A percentile compares a stretch with the other conserved stretches of the same genome.
phyloP scores from a whole-genome alignment of 2,797 vertebrate genomes.

The Gobionotothen gibberifrons region DNA sequence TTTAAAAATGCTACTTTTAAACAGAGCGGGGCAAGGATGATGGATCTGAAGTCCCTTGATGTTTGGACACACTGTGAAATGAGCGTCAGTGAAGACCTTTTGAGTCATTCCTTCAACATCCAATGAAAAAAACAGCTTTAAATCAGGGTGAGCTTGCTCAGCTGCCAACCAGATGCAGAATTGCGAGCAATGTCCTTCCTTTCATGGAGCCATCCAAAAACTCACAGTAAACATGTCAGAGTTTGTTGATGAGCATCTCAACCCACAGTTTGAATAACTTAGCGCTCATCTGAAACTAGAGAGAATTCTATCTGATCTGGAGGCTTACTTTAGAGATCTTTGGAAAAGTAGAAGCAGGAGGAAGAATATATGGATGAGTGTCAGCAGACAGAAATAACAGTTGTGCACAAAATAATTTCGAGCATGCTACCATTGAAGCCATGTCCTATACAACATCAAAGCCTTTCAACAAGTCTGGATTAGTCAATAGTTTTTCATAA shows the following conservation, averaged over 20 bases:
- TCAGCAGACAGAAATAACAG: neutral
- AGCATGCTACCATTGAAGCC: neutral
- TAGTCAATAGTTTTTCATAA: neutral
- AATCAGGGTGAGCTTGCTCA: neutral
- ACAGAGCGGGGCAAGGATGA: neutral
- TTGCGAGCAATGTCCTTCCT: neutral
- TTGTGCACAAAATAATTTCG: neutral
- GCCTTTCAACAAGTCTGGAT: neutral
- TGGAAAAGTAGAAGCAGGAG: neutral
- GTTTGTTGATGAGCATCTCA: neutral
- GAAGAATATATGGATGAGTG: neutral
- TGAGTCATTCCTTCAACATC: neutral
- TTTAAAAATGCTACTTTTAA: neutral
- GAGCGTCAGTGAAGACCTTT: neutral
- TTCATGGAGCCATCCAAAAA: constrained; percentile 2
- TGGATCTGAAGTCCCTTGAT: neutral
- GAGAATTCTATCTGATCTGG: no score
- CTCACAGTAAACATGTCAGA: neutral
- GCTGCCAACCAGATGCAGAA: neutral
- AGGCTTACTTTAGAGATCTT: neutral
- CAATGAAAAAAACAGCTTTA: neutral
- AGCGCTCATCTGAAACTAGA: neutral
- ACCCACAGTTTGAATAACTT: neutral
- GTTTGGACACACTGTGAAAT: neutral
- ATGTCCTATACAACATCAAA: neutral